Evolutionary conservation across 2,888 invertebrate species (phyloP).

Genomic region (Ganaspis brasiliensis): DNA sequence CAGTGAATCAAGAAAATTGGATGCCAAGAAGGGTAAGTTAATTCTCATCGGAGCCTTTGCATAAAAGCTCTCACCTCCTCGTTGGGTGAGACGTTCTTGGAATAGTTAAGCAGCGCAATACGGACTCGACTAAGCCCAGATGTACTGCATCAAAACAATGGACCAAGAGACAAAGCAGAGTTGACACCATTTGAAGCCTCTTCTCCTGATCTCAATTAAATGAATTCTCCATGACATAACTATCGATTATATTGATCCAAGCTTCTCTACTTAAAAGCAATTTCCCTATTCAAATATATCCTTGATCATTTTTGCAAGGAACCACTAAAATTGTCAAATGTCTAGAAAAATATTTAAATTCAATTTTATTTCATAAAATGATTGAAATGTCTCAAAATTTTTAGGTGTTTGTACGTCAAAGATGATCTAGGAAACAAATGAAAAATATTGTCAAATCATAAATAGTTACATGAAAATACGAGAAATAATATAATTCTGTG

Average conservation of each 20-base stretch:
- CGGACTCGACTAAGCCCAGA: conserved; percentile 11
- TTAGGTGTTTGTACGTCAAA: too few species aligned
- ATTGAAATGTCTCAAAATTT: too few species aligned
- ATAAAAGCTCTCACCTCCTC: conserved; percentile 32
- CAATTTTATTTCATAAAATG: too few species aligned
- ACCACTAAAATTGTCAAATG: too few species aligned
- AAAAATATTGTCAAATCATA: too few species aligned
- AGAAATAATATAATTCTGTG: too few species aligned
- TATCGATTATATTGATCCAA: conserved; percentile 2
- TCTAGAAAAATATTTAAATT: too few species aligned
- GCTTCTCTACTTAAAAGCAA: background rate
- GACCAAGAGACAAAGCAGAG: conserved; percentile 48
- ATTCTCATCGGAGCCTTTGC: conserved; percentile 3
- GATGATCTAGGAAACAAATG: too few species aligned
- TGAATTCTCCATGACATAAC: conserved; percentile 1
- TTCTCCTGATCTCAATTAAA: conserved; percentile 18
- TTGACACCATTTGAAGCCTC: conserved; percentile 20
- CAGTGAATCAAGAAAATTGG: background rate
- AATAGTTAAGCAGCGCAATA: conserved; percentile 53
- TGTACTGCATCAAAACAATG: conserved; percentile 39
- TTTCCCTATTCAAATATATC: background rate
- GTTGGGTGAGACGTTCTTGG: conserved; percentile 48
- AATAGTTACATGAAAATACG: too few species aligned
- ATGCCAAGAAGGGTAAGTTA: conserved; percentile 1
- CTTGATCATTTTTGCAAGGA: too few species aligned